A percentile compares a stretch with the other conserved stretches of the same genome.
These are phyloP conservation scores for Deilephila elpenor DNA, from an alignment of 2,888 invertebrate species.

Conservation along the genomic window DNA sequence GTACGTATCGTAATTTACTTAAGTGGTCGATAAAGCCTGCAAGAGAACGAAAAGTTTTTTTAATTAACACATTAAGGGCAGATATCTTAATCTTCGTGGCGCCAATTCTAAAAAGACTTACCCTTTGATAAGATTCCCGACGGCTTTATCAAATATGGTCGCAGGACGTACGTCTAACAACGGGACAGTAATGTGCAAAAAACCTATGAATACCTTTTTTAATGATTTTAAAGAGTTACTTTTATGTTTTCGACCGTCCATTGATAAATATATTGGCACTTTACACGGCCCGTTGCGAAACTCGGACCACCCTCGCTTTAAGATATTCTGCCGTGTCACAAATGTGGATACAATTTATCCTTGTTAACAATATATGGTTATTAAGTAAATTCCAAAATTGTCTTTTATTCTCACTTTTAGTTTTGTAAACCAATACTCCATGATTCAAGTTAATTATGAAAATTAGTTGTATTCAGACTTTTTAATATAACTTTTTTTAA, in stretches of 20 bases:
- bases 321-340: background rate
- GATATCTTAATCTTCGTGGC: conserved; percentile 82
- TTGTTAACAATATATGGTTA: background rate
- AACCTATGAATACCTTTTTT: conserved; percentile 62
- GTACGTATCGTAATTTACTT: conserved; percentile 67
- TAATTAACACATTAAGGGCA: conserved; percentile 81
- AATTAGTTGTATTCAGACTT: too few relatives aligned
- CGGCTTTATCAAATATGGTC: conserved; percentile 72
- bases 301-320: conserved; percentile 13
- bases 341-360: background rate
- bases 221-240: conserved; percentile 61
- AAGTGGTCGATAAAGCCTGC: conserved; percentile 75
- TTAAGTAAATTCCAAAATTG: background rate
- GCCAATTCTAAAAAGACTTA: conserved; percentile 79
- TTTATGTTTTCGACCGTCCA: conserved; percentile 63
- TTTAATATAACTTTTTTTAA: too few relatives aligned
- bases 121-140: conserved; percentile 76
- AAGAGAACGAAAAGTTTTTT: conserved; percentile 74
- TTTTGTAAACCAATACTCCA: too few relatives aligned
- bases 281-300: background rate
- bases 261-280: conserved; percentile 21
- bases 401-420: background rate
- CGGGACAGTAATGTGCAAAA: conserved; percentile 74
- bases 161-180: conserved; percentile 64
- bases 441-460: too few relatives aligned